Base-by-base conservation (phyloP, 23 tunicate genomes). In the Botrylloides violaceus region DNA sequence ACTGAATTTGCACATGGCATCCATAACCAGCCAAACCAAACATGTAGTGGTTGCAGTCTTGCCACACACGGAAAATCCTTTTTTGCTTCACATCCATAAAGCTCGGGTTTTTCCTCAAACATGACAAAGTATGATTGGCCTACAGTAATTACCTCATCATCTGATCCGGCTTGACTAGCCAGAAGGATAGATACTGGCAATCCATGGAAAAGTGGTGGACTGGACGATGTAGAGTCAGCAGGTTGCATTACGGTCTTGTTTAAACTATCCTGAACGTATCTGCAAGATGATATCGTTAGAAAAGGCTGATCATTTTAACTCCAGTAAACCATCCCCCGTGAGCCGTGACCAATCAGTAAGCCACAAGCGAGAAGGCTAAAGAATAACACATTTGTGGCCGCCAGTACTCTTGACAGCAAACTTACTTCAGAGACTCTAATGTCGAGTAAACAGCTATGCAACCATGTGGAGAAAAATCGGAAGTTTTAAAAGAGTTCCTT, bases 381-480 rank as follows among this genome's bases (percentile, higher is more conserved):
- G n/a, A n/a, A n/a, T n/a, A n/a, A n/a, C n/a, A n/a, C n/a, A n/a
- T n/a, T n/a, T n/a, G n/a, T n/a, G n/a, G n/a, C n/a, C n/a, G n/a
- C n/a, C n/a, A n/a, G n/a, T n/a, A n/a, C n/a, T n/a, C n/a, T n/a
- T n/a, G n/a, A n/a, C n/a, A n/a, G n/a, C n/a, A 64, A 7, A 64
- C 88, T 58, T 74, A 90, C 97, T 75, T 59, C 20, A 90, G 79
- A 2, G 90, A 83, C 36, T 80, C 73, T 26, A 83, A 47, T n/a
- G 89, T 64, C 12, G 89, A 83, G 65, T 78, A 90, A 2, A 90
- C 90, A 61, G 97, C 97, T 36, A 90, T 90, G 61, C 97, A 90
- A 2, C 86, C 97, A 48, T 90, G 85, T 2, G 97, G 97, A 6
- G 78, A 80, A 66, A 90, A 90, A 0, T 81, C 77, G 5, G 89